Base-by-base conservation (phyloP, 2,888 invertebrate genomes). In the Drosophila sordidapex region DNA sequence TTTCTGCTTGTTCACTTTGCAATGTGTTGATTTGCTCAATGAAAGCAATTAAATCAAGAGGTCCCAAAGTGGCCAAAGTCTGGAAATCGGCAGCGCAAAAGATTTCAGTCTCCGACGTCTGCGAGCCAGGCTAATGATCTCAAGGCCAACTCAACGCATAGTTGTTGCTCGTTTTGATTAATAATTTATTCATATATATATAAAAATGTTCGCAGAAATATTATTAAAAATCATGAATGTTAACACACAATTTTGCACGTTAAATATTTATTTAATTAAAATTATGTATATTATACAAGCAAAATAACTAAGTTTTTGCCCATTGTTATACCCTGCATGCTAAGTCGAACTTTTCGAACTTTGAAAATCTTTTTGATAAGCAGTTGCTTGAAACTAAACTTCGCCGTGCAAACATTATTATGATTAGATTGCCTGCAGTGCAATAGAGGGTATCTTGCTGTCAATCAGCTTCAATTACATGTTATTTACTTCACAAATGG, bases 41-140 rank as follows among this genome's bases (percentile, higher is more conserved):
- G 82, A 79, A 90, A 88, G 82, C 86, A 88, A 86, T 90, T 90
- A 86, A 90, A 76, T 86, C 76, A 83, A 87, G 75, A 59, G 81
- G 77, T 15, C 33, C 31, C 51, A 51, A 80, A 80, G 81, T 75
- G 80, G 70, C 58, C 75, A 62, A 40, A 57, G 69, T 69, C 68
- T 81, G 51, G n/a, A 54, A 60, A 48, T 66, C 13, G 46, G n/a
- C 21, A 57, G 27, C 48, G 38, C 67, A 51, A 31, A 65, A 52
- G 52, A 51, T 40, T 52, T 40, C 21, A 15, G 40, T 29, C 29
- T n/a, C 6, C 51, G 29, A 27, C 35, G 21, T 59, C 61, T 66
- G 43, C 59, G 60, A 49, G 40, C 52, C 48, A 46, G 64, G 81
- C 78, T 78, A 78, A 78, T 72, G 77, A 78, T 81, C 67, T 77